Evolutionary conservation across 2,797 vertebrate species (phyloP), one percentile per base, ranked within the genome.

Genomic region (Aeoliscus strigatus): DNA sequence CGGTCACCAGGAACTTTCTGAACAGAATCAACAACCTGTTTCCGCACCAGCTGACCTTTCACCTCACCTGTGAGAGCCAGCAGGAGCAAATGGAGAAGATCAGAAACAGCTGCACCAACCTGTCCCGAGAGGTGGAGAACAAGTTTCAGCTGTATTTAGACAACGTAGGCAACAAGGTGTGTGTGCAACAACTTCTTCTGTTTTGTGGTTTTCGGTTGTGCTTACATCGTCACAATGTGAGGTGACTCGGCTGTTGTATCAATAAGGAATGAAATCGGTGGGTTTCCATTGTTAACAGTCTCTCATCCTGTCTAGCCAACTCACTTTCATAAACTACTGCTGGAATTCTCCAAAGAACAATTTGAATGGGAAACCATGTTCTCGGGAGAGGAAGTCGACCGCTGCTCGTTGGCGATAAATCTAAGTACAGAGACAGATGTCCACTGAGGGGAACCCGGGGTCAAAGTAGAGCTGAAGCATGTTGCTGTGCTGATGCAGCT

Each of bases 61-160:
- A 87, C 60, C 81, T 90, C 51, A 85, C 83, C 50, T 90, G 87
- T 30, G 33, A 61, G 0, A 84, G 80, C 21, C 86, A 88, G 56
- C 34, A 52, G 32, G 80, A 75, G 5, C 72, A 88, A 27, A 70
- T 88, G 73, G 76, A 88, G 32, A 83, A 70, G 54, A 88, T 90
- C 24, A 71, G 66, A 1, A 75, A 18, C 60, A 86, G 84, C 77
- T 91, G 90, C 81, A 86, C 82, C 1, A 84, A 79, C 69, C 76
- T 91, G 37, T 87, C 87, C 56, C 75, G 55, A 27, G 82, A 89
- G 0, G 78, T 89, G 37, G 87, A 87, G 56, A 80, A 70, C 14
- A 90, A 84, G 66, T 89, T 88, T 62, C 89, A 91, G 75, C 33
- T 46, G 9, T 87, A 89, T 50, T 67, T 91, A 10, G 39, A 83